Evolutionary conservation across 2,113 vertebrate species (phyloP).

Genomic region (Glareola pratincola): DNA sequence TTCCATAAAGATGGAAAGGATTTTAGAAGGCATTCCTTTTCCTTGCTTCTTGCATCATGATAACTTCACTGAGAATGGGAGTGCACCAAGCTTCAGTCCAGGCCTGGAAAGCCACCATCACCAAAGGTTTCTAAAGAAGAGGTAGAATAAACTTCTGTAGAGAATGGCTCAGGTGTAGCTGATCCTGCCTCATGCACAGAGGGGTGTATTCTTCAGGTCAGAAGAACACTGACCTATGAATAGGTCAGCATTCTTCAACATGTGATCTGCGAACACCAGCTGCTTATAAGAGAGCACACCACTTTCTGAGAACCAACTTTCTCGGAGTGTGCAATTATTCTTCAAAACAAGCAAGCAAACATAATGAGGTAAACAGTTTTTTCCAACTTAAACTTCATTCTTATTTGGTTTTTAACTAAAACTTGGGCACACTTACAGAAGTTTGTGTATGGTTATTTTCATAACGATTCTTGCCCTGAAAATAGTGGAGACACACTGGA

Average conservation of each 20-base stretch:
- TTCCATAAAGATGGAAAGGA: neutral
- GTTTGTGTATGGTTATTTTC: neutral
- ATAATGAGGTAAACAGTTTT: neutral
- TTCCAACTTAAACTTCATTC: neutral
- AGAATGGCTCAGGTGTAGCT: neutral
- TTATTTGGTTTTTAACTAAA: neutral
- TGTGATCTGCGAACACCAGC: neutral
- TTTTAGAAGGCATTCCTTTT: neutral
- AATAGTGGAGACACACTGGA: neutral
- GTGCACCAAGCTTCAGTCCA: neutral
- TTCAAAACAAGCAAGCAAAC: neutral
- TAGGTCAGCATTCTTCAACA: neutral
- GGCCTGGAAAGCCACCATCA: neutral
- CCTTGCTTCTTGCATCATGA: neutral
- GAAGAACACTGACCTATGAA: no score
- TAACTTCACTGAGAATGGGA: neutral
- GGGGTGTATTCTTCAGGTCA: no score
- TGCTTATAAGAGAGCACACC: neutral
- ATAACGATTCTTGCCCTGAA: neutral
- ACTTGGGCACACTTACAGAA: neutral
- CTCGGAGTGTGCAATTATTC: neutral
- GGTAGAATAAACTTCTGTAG: neutral
- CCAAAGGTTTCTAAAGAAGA: neutral
- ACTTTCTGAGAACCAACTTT: neutral
- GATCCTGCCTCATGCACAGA: neutral